Conservation (phyloP, 1,140 invertebrate species). For the Hydropsyche tenuis region DNA sequence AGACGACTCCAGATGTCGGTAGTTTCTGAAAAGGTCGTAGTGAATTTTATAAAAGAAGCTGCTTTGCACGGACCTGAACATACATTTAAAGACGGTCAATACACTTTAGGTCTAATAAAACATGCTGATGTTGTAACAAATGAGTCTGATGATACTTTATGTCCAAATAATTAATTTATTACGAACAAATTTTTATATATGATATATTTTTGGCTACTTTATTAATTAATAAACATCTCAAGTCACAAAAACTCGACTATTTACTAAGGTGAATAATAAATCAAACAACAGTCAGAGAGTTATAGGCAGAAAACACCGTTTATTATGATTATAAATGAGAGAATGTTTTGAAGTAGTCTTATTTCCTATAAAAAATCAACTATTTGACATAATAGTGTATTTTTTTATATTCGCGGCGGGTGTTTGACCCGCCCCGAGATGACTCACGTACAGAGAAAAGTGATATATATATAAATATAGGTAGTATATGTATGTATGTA, state of each 20-base stretch:
- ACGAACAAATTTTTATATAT: too few relatives aligned
- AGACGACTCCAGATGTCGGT: conserved; percentile 75
- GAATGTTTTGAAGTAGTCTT: conserved; percentile 64
- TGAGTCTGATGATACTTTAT: conserved; percentile 59
- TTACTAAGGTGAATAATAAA: conserved; percentile 16
- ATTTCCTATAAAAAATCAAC: conserved; percentile 52
- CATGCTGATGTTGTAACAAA: conserved; percentile 65
- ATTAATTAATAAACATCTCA: too few relatives aligned
- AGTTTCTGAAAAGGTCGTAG: conserved; percentile 65
- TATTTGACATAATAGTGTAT: conserved; percentile 45
- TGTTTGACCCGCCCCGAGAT: background rate
- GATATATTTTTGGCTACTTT: too few relatives aligned
- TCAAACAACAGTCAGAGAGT: conserved; percentile 48
- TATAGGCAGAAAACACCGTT: conserved; percentile 64
- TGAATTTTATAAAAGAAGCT: conserved; percentile 70
- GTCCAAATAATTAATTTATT: background rate
- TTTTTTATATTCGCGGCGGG: background rate
- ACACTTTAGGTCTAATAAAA: conserved; percentile 62
- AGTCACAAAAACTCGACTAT: too few relatives aligned
- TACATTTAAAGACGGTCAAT: conserved; percentile 69
- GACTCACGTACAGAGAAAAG: conserved; percentile 24
- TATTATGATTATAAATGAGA: conserved; percentile 65
- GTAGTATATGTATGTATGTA: conserved; percentile 2
- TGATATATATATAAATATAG: conserved; percentile 2
- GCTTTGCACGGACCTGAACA: conserved; percentile 73